Conservation (phyloP, 2,888 invertebrate species). For the Melangyna quadrimaculata region DNA sequence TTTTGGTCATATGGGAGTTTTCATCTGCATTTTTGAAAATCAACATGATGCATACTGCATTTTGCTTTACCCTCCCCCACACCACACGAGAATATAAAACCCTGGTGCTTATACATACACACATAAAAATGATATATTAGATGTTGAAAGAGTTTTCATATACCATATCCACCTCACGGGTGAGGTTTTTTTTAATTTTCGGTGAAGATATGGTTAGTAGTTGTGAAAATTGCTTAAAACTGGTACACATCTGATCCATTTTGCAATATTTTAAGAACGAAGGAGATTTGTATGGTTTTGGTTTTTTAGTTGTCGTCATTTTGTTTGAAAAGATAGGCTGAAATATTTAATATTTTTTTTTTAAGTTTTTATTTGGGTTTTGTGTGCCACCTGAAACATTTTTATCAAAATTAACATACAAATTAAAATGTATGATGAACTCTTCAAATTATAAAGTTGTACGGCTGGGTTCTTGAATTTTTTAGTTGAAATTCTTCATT, state of each 20-base stretch:
- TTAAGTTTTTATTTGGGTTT: background rate
- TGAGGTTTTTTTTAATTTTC: conserved; percentile 4
- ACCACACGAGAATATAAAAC: background rate
- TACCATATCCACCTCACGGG: background rate
- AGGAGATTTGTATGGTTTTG: background rate
- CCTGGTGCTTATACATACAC: conserved; percentile 21
- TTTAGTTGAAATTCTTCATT: no score
- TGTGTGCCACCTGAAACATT: background rate
- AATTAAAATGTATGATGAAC: background rate
- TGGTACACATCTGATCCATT: conserved; percentile 64
- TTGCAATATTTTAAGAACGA: conserved; percentile 47
- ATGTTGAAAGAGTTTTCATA: conserved; percentile 38
- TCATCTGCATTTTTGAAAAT: conserved; percentile 29
- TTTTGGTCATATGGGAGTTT: conserved; percentile 9
- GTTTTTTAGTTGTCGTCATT: background rate
- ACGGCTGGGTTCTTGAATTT: no score
- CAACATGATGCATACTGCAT: background rate
- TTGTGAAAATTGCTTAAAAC: conserved; percentile 3
- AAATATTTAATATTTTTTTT: background rate
- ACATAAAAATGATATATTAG: conserved; percentile 64
- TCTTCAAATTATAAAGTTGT: background rate
- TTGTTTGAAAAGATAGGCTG: background rate
- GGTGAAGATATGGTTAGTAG: conserved; percentile 12
- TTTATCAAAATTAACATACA: background rate
- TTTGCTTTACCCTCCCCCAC: background rate